Conservation (phyloP, 2,797 vertebrate species). For the Salmo trutta region DNA sequence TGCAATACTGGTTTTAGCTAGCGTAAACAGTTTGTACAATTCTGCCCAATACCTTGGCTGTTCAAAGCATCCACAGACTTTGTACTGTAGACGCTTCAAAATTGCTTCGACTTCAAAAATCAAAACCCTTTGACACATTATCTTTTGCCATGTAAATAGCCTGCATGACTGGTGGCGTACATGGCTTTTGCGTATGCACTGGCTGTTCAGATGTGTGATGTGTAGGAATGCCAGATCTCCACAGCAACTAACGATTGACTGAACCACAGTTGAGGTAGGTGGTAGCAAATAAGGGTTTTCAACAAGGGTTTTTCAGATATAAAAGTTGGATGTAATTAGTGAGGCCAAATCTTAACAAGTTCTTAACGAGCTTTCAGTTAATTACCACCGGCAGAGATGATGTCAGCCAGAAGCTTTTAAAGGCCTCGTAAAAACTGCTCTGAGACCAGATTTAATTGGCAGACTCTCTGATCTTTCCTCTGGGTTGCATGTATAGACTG, state of each 20-base stretch:
- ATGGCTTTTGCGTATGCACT: not conserved
- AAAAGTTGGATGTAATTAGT: slow-evolving; percentile 62
- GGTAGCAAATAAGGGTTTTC: slow-evolving; percentile 39
- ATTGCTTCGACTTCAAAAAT: no score
- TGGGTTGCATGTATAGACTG: slow-evolving; percentile 45
- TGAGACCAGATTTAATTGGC: slow-evolving; percentile 52
- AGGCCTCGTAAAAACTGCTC: slow-evolving; percentile 58
- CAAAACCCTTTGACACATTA: no score
- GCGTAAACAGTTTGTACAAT: not conserved
- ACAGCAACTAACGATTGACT: slow-evolving; percentile 23
- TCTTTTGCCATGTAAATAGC: no score
- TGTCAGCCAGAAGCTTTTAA: slow-evolving; percentile 55
- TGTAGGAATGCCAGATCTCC: not conserved
- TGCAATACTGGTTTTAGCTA: no score
- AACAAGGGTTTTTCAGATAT: slow-evolving; percentile 9
- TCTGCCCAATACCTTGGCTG: not conserved
- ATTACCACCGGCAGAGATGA: slow-evolving; percentile 66
- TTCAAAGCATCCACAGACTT: not conserved
- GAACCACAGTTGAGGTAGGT: slow-evolving; percentile 45
- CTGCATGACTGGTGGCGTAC: not conserved
- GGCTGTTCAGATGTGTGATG: slow-evolving; percentile 13
- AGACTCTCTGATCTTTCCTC: slow-evolving; percentile 48
- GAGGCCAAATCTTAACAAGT: slow-evolving; percentile 33
- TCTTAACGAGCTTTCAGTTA: slow-evolving; percentile 58
- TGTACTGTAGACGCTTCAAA: not conserved